Base-by-base conservation (phyloP, 2,113 vertebrate species). In the Ranitomeya variabilis region DNA sequence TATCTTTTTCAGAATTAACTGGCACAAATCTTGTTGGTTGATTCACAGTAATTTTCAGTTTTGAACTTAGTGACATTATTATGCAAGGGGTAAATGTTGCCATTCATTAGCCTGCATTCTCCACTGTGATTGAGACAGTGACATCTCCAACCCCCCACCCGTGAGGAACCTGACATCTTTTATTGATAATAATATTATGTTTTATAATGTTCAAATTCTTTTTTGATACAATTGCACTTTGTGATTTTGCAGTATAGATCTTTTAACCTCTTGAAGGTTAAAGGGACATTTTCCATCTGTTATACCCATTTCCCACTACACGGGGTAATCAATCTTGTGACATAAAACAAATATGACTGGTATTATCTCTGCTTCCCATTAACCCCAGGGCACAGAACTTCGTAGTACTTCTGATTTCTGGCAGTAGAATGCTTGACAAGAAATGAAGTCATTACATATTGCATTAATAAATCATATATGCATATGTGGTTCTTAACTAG, bases 301-400 rank as follows among this genome's bases (percentile, higher is more conserved):
- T 79, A 18, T 69, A 74, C 51, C 73, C 51, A 55, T 85, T 85
- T 85, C 87, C 73, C 57, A 85, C 57, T 85, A 77, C 74, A 79
- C 82, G 51, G 31, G 45, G 82, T 79, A 84, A 89, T 89, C 81
- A 52, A 89, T 89, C 82, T 69, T 89, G 60, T 85, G 82, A 89
- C 87, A 85, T 79, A 79, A 88, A 85, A 89, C 81, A 85, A 89
- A 89, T 84, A 89, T 85, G 82, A 69, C 82, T 89, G 51, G 54
- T 83, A 85, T 69, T 85, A 89, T 89, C 87, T 84, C 73, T 89
- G 87, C 45, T 74, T 89, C 87, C 82, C 87, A 89, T 89, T 89
- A 89, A 89, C 87, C 87, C 73, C 73, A 55, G 87, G 74, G 81
- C 74, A 71, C 76, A 79, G 82, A 51, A 84, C 82, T 84, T 85